Evolutionary conservation across 2,113 vertebrate genomes (phyloP).

Genomic region (Neomonachus schauinslandi): DNA sequence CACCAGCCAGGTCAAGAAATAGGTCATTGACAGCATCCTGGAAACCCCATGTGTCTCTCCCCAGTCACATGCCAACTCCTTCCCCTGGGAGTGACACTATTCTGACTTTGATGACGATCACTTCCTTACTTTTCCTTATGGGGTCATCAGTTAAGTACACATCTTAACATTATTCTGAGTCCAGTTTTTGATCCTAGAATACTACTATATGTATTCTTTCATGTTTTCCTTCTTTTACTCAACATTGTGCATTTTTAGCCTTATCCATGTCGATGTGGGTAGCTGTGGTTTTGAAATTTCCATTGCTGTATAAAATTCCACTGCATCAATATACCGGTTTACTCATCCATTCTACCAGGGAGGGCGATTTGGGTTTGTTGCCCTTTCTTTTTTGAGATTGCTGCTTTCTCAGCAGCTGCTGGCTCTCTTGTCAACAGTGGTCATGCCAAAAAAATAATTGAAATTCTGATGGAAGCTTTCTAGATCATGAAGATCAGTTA

Average conservation of each 20-base stretch:
- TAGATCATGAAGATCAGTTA: constrained; percentile 19
- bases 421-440: not conserved
- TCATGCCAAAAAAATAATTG: not conserved
- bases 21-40: not conserved
- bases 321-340: not conserved
- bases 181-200: not conserved
- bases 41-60: not conserved
- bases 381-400: constrained; percentile 38
- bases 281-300: not conserved
- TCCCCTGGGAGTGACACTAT: not conserved
- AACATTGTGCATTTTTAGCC: not conserved
- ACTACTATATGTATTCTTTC: not conserved
- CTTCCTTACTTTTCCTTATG: not conserved
- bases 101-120: not conserved
- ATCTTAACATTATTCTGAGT: not conserved
- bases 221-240: constrained; percentile 9
- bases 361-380: not conserved
- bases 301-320: not conserved
- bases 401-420: not conserved
- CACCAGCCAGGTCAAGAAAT: not conserved
- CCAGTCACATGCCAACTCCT: not conserved
- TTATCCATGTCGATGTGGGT: not conserved
- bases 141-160: not conserved
- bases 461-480: constrained; percentile 1
- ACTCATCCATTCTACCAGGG: not conserved